phyloP scores from a whole-genome alignment of 1,140 invertebrate species.

The Pomacea maculata region DNA sequence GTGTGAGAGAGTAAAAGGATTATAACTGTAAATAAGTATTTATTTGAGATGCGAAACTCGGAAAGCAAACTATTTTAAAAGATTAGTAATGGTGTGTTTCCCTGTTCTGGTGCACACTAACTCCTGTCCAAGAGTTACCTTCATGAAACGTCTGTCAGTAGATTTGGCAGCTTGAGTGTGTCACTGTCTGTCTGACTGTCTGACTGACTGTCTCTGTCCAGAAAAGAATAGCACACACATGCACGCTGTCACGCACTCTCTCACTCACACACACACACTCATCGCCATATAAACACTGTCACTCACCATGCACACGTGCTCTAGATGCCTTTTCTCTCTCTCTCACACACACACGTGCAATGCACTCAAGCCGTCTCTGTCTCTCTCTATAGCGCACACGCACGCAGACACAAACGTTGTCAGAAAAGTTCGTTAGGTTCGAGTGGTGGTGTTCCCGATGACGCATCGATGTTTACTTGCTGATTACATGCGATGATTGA shows the following conservation, averaged over 20 bases:
- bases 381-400: not conserved
- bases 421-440: too few relatives aligned
- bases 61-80: too few relatives aligned
- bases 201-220: too few relatives aligned
- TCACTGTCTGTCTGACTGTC: not conserved
- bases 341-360: conserved; percentile 32
- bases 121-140: too few relatives aligned
- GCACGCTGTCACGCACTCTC: not conserved
- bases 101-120: too few relatives aligned
- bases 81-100: too few relatives aligned
- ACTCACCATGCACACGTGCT: not conserved
- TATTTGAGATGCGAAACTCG: too few relatives aligned
- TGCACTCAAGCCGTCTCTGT: too few relatives aligned
- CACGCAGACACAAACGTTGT: conserved; percentile 13
- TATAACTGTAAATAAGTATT: too few relatives aligned
- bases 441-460: too few relatives aligned
- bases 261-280: conserved; percentile 40
- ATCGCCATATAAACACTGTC: conserved; percentile 46
- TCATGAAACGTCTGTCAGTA: too few relatives aligned
- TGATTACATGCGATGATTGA: not conserved
- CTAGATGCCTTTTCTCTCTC: not conserved
- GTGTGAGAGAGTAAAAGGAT: too few relatives aligned
- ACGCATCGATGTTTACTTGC: not conserved
- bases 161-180: not conserved
- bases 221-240: not conserved